Conservation (phyloP, 2,888 invertebrate genomes). For the Apamea anceps region DNA sequence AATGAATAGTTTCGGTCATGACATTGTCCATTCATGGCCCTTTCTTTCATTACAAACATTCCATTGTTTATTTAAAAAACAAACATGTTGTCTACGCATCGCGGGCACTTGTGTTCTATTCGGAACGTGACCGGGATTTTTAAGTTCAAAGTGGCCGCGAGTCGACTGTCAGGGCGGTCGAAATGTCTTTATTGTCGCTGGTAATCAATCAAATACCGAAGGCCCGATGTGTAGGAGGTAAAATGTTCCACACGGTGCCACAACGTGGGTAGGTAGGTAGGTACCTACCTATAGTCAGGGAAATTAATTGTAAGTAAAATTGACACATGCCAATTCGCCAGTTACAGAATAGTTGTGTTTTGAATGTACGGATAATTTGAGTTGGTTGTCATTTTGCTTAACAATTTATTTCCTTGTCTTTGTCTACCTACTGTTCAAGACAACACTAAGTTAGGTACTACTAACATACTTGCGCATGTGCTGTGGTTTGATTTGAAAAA, state of each 20-base stretch:
- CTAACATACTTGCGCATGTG: background rate
- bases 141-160: conserved; percentile 24
- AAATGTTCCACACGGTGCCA: conserved; percentile 7
- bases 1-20: background rate
- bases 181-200: conserved; percentile 15
- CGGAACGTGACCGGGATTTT: conserved; percentile 48
- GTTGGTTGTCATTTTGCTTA: background rate
- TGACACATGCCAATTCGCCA: background rate
- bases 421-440: background rate
- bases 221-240: conserved; percentile 13
- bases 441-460: background rate
- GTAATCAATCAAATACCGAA: conserved; percentile 32
- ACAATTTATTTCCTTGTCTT: background rate
- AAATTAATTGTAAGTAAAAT: background rate
- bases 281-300: background rate
- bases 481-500: background rate
- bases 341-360: background rate
- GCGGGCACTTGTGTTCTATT: conserved; percentile 36
- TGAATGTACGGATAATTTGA: background rate
- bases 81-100: conserved; percentile 42
- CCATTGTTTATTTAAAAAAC: conserved; percentile 23
- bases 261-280: background rate
- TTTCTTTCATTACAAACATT: conserved; percentile 22
- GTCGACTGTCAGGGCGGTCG: conserved; percentile 36
- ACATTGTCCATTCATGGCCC: background rate